phyloP scores from a whole-genome alignment of 2,888 invertebrate genomes.

The Mimumesa dahlbomi region DNA sequence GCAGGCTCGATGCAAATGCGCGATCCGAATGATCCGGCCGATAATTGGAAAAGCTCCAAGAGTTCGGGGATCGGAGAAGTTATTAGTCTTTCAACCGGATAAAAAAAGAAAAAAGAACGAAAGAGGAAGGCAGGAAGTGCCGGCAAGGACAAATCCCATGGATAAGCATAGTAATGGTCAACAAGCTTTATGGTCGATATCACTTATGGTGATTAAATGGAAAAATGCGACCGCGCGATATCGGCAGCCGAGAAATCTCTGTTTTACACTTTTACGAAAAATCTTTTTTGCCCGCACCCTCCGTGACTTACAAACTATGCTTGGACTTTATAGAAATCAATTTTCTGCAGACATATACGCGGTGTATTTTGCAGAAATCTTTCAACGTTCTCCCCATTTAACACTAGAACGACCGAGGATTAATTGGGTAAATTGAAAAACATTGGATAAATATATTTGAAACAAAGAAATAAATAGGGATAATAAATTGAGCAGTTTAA shows the following conservation, averaged over 20 bases:
- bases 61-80: constrained; percentile 29
- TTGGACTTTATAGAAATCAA: too few species aligned
- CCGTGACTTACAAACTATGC: too few species aligned
- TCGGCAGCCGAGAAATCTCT: constrained; percentile 9
- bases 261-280: constrained; percentile 2
- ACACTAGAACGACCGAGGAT: too few species aligned
- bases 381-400: too few species aligned
- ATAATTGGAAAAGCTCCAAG: constrained; percentile 68
- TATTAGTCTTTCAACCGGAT: constrained; percentile 33
- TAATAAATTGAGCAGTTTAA: too few species aligned
- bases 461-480: too few species aligned
- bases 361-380: too few species aligned
- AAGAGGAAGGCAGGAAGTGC: background rate
- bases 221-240: constrained; percentile 1
- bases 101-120: constrained; percentile 3
- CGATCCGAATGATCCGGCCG: constrained; percentile 59
- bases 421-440: too few species aligned
- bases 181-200: constrained; percentile 48
- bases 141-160: constrained; percentile 34
- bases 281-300: too few species aligned
- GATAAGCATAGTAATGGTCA: constrained; percentile 46
- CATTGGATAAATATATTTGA: too few species aligned
- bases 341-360: too few species aligned
- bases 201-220: constrained; percentile 51
- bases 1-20: constrained; percentile 58